Conservation (phyloP, 1,140 invertebrate genomes). For the Calephelis virginiensis region DNA sequence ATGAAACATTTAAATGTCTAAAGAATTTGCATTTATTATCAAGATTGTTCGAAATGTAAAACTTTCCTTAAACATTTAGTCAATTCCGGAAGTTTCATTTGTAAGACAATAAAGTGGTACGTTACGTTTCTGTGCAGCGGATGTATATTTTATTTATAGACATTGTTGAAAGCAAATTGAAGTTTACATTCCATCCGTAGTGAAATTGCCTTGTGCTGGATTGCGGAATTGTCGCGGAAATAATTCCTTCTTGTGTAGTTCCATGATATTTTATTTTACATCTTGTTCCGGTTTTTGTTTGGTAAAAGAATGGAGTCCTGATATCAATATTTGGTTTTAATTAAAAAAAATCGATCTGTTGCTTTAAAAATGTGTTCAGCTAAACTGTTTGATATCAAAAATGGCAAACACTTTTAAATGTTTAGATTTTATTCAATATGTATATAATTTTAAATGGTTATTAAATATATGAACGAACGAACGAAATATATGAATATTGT, state of each 20-base stretch:
- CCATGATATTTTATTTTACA: slow-evolving; percentile 30
- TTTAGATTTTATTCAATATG: no score
- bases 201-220: slow-evolving; percentile 28
- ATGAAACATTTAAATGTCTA: no score
- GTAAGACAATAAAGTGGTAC: slow-evolving; percentile 20
- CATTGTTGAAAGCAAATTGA: slow-evolving; percentile 35
- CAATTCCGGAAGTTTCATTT: not conserved
- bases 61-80: not conserved
- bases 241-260: slow-evolving; percentile 28
- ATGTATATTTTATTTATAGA: slow-evolving; percentile 31
- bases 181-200: slow-evolving; percentile 33
- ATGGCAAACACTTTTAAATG: no score
- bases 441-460: no score
- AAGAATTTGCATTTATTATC: no score
- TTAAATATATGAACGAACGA: no score
- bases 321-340: not conserved
- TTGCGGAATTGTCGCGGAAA: slow-evolving; percentile 32
- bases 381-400: not conserved
- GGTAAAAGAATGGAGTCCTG: not conserved
- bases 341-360: slow-evolving; percentile 1
- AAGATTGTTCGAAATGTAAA: no score
- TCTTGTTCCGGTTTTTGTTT: slow-evolving; percentile 15
- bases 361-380: not conserved
- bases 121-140: slow-evolving; percentile 27
- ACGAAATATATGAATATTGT: no score